Evolutionary conservation across 2,888 invertebrate species (phyloP).

Genomic region (Phaedon cochleariae): DNA sequence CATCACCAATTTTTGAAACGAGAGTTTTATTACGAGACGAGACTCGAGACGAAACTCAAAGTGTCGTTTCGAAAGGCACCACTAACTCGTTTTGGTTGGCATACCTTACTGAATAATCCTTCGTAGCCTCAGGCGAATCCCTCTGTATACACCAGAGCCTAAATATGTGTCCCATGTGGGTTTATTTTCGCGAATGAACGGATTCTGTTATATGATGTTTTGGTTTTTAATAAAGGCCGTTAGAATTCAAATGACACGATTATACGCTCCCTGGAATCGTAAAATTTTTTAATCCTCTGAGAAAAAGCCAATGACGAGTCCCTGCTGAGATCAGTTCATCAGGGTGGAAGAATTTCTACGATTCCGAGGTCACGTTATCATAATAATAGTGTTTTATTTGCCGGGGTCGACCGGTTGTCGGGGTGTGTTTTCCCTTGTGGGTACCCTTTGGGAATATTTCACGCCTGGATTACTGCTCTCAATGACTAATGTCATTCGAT

Average conservation of each 20-base stretch:
- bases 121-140: too few relatives aligned
- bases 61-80: too few relatives aligned
- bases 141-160: too few relatives aligned
- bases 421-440: constrained; percentile 50
- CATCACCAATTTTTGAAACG: too few relatives aligned
- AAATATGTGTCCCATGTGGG: constrained; percentile 1
- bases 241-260: constrained; percentile 47
- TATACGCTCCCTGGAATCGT: constrained; percentile 49
- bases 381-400: constrained; percentile 54
- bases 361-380: constrained; percentile 58
- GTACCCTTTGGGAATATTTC: constrained; percentile 55
- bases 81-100: too few relatives aligned
- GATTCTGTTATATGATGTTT: constrained; percentile 41
- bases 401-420: constrained; percentile 36
- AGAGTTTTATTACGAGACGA: too few relatives aligned
- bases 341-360: constrained; percentile 58
- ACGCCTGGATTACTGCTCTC: constrained; percentile 51
- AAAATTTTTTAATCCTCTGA: constrained; percentile 51
- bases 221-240: constrained; percentile 52
- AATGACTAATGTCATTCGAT: constrained; percentile 53
- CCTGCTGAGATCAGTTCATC: constrained; percentile 51
- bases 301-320: constrained; percentile 41
- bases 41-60: too few relatives aligned
- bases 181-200: not conserved
- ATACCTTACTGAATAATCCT: too few relatives aligned